Percentiles rank a stretch among this genome's conserved stretches.
These are phyloP conservation scores for Daktulosphaira vitifoliae DNA, from an alignment of 1,140 invertebrate species.

Conservation along the genomic window DNA sequence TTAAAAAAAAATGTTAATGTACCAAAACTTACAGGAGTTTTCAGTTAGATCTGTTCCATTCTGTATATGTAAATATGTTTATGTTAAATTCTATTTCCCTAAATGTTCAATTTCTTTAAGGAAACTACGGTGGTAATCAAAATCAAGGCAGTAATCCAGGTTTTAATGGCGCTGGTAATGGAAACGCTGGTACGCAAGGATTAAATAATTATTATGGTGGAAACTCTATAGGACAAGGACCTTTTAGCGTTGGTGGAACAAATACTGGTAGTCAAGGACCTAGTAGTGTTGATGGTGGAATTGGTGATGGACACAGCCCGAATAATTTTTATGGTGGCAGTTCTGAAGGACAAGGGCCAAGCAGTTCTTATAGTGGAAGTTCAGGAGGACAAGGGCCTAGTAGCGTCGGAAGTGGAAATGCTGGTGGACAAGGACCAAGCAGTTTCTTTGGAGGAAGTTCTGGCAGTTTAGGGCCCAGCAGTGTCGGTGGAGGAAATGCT, in stretches of 20 bases:
- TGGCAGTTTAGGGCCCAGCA: too few relatives aligned
- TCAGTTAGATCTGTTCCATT: too few relatives aligned
- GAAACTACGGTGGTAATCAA: conserved; percentile 8
- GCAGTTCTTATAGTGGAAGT: conserved; percentile 34
- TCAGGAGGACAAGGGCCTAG: conserved; percentile 39
- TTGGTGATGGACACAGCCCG: too few relatives aligned
- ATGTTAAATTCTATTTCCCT: too few relatives aligned
- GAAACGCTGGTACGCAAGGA: conserved; percentile 37
- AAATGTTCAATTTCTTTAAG: conserved; percentile 3
- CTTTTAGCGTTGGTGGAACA: too few relatives aligned
- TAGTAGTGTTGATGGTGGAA: conserved; percentile 38
- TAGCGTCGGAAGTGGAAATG: conserved; percentile 37
- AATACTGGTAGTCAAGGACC: conserved; percentile 43
- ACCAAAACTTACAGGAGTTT: too few relatives aligned
- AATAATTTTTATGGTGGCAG: background rate
- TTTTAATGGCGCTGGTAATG: conserved; percentile 36
- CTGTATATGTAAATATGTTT: too few relatives aligned
- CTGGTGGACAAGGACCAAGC: conserved; percentile 39
- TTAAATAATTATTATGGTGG: conserved; percentile 38
- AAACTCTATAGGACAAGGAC: conserved; percentile 36
- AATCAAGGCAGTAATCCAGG: conserved; percentile 38
- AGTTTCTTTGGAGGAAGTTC: too few relatives aligned
- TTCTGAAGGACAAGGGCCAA: conserved; percentile 38
- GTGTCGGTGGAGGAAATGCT: conserved; percentile 24
- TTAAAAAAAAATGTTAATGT: too few relatives aligned